Percentiles rank a stretch among this genome's conserved stretches.
Conservation (phyloP, 2,113 vertebrate species). For the Cricetomys ansorgei region DNA sequence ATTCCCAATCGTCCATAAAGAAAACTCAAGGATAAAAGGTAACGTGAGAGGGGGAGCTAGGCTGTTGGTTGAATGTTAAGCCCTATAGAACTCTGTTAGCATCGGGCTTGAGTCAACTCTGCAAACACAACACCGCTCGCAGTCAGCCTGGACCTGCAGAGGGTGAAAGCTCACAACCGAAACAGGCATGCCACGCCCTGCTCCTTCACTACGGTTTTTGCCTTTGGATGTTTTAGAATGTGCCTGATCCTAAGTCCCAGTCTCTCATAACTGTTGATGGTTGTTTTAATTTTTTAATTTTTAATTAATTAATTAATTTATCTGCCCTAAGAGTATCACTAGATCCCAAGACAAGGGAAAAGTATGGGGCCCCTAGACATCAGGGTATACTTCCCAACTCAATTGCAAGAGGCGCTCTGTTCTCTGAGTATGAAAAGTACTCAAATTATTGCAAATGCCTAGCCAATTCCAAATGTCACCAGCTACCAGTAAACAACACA, state of each 20-base stretch:
- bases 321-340: background rate
- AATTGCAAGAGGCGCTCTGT: slow-evolving; percentile 67
- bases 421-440: slow-evolving; percentile 60
- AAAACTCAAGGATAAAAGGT: background rate
- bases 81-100: background rate
- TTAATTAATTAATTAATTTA: too few species aligned
- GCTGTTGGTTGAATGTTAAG: background rate
- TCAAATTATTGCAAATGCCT: slow-evolving; percentile 78
- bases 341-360: background rate
- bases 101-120: background rate
- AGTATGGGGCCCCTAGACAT: background rate
- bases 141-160: background rate
- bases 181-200: background rate
- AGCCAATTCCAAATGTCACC: slow-evolving; percentile 75
- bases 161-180: background rate
- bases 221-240: background rate
- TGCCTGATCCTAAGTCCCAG: background rate
- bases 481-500: slow-evolving; percentile 73
- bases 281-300: too few species aligned
- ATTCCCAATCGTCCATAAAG: background rate
- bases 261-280: background rate
- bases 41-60: background rate
- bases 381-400: background rate
- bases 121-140: background rate
- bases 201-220: background rate